Evolutionary conservation across 2,797 vertebrate genomes (phyloP), one percentile per base, ranked within the genome.

Genomic region (Astyanax mexicanus): DNA sequence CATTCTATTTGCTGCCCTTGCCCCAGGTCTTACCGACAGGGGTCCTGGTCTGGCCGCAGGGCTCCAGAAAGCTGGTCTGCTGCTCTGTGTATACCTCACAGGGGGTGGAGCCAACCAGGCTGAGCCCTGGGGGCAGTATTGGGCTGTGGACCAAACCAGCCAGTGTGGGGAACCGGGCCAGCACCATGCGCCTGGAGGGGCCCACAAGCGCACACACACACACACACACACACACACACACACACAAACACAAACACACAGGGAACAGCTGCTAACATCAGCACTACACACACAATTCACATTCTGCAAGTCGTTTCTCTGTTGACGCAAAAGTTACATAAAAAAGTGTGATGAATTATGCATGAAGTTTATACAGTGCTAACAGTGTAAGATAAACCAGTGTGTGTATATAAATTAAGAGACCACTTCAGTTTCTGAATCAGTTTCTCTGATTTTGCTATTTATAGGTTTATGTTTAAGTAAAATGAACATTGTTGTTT

Each of bases 11-110:
- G n/a, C 29, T 1, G 13, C 3, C 25, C 12, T 12, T 17, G 13
- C 27, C 54, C 12, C 25, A 7, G 55, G 29, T 58, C 55, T 58
- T 58, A 58, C 55, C 93, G 88, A 92, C 85, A 74, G 90, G 92
- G 84, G 90, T 92, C 84, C 92, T 88, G 87, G 91, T 90, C 89
- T 93, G 91, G 57, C 90, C 91, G 81, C 90, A 92, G 87, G 93
- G 90, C 82, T 94, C 93, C 89, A 94, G 88, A 85, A 95, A 95
- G 90, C 92, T 93, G 84, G 93, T 94, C 86, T 93, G 93, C 89
- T 94, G 94, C 84, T 95, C 94, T 86, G 92, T 91, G 88, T 94
- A 94, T 86, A 89, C 93, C 74, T 94, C 90, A 82, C 92, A 95
- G 64, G 93, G 92, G 77, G 91, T 88, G 80, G 94, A 92, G 86